Evolutionary conservation across 1,140 invertebrate genomes (phyloP).

Genomic region (Tetramorium simillimum): DNA sequence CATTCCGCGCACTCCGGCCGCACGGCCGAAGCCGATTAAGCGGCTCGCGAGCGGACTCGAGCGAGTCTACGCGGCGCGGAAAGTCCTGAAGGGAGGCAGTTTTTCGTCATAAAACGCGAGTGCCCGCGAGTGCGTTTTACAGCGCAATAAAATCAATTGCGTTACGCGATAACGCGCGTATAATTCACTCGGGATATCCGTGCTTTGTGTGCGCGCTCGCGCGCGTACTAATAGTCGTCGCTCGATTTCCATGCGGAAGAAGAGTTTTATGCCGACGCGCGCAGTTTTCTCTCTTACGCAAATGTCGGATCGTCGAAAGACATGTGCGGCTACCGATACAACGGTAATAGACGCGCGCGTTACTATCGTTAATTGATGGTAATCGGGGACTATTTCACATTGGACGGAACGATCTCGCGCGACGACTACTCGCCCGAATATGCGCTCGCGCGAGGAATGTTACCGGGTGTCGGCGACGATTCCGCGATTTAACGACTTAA

Average conservation of each 20-base stretch:
- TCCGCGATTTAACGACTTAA: conserved; percentile 74
- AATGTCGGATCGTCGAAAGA: background rate
- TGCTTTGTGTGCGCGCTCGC: too few relatives aligned
- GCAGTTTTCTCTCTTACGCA: background rate
- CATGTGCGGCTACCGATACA: background rate
- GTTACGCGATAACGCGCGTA: conserved; percentile 16
- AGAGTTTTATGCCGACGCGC: background rate
- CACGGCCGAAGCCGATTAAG: conserved; percentile 16
- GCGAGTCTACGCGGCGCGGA: background rate
- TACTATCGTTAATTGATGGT: conserved; percentile 8
- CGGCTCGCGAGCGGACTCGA: background rate
- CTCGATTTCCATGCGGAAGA: conserved; percentile 7
- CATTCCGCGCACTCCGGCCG: background rate
- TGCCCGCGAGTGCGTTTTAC: conserved; percentile 35
- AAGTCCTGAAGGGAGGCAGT: background rate
- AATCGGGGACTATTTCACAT: background rate
- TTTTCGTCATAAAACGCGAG: conserved; percentile 13
- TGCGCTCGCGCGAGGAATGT: conserved; percentile 9
- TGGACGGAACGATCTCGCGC: background rate
- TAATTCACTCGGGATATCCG: conserved; percentile 23
- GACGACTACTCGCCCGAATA: background rate
- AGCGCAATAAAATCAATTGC: conserved; percentile 39
- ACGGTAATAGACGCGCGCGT: background rate
- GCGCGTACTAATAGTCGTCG: background rate
- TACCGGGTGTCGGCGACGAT: conserved; percentile 50